Evolutionary conservation across 2,797 vertebrate genomes (phyloP).

Genomic region (Myotis findleyi): DNA sequence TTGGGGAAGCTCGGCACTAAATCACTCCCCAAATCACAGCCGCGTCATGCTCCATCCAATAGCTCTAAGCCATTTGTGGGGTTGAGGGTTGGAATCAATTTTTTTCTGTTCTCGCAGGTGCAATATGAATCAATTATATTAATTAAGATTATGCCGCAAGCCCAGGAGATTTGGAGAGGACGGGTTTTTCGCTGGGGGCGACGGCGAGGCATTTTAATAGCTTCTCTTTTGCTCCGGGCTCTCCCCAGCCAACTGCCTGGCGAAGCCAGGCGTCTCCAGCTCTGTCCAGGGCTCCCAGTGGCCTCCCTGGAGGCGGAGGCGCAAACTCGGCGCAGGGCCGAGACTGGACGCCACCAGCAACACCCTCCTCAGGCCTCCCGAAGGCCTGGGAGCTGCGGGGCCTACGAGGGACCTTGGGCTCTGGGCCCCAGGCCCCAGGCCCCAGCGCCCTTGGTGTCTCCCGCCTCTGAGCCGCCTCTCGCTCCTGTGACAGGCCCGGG

Average conservation of each 20-base stretch:
- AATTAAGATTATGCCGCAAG: conserved; percentile 91
- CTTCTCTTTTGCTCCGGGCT: conserved; percentile 66
- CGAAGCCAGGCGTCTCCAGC: conserved; percentile 29
- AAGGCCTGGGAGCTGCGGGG: background rate
- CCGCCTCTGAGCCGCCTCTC: no score
- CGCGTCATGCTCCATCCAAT: conserved; percentile 82
- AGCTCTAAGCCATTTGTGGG: conserved; percentile 87
- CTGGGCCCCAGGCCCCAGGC: background rate
- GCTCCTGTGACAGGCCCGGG: background rate
- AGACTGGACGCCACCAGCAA: background rate
- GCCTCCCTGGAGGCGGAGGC: background rate
- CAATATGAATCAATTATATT: conserved; percentile 93
- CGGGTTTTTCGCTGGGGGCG: conserved; percentile 84
- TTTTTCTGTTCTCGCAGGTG: conserved; percentile 89
- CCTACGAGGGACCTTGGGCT: background rate
- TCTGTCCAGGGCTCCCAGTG: background rate
- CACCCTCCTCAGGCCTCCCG: background rate
- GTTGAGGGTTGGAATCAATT: conserved; percentile 84
- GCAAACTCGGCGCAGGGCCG: background rate
- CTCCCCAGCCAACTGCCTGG: conserved; percentile 53
- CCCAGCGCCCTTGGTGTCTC: accelerated
- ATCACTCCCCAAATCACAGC: conserved; percentile 86
- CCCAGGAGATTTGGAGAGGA: conserved; percentile 88
- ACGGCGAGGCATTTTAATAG: conserved; percentile 85
- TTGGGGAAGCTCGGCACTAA: conserved; percentile 80